Percentiles rank a stretch among this genome's conserved stretches.
Conservation (phyloP, 2,888 invertebrate genomes). For the Apotomis betuletana region DNA sequence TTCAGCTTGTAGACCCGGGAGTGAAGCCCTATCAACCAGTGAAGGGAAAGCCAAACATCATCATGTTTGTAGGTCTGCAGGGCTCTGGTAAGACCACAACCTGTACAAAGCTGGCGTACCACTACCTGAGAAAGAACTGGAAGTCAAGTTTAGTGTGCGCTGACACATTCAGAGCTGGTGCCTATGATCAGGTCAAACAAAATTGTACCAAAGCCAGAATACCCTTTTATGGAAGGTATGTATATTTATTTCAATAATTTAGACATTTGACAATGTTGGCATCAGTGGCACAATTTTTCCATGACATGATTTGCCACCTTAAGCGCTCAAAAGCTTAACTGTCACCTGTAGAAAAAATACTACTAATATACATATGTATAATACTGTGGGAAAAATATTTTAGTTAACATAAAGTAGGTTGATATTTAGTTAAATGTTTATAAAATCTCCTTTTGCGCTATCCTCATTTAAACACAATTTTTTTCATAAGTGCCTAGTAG, state of each 20-base stretch:
- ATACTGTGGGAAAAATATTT: no score
- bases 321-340: no score
- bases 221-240: constrained; percentile 98
- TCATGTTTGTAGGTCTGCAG: constrained; percentile 99
- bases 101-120: constrained; percentile 99
- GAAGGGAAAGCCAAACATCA: constrained; percentile 97
- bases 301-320: no score
- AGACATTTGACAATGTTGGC: no score
- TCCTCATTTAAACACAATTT: no score
- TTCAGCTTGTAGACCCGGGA: constrained; percentile 96
- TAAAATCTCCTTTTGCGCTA: no score
- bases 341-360: no score
- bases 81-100: constrained; percentile 99
- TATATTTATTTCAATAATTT: not conserved
- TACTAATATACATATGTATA: no score
- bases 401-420: no score
- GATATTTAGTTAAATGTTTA: no score
- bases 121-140: constrained; percentile 99
- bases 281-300: no score
- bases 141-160: constrained; percentile 99
- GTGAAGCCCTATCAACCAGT: constrained; percentile 98
- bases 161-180: constrained; percentile 99
- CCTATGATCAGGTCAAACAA: constrained; percentile 99
- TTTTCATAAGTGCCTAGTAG: no score
- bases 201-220: constrained; percentile 99